Evolutionary conservation across 2,888 invertebrate genomes (phyloP).

Genomic region (Pachycephus smyrnensis): DNA sequence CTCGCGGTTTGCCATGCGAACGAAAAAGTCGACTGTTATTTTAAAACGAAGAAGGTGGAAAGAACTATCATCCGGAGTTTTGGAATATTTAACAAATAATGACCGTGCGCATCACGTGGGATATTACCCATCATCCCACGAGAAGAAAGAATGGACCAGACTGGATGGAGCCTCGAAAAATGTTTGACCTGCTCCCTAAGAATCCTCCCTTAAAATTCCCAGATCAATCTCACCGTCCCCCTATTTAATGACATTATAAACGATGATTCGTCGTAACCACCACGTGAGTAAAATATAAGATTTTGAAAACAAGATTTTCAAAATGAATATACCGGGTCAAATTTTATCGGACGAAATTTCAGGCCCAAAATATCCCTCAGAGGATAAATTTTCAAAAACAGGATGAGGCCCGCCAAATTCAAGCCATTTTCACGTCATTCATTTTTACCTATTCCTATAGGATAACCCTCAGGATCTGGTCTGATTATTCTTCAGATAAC

Average conservation of each 20-base stretch:
- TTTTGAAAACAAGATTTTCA: neutral
- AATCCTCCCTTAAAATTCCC: neutral
- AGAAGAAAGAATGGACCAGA: neutral
- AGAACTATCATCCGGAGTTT: constrained; percentile 40
- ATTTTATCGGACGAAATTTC: no score
- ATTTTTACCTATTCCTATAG: constrained; percentile 6
- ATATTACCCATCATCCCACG: neutral
- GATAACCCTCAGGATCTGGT: neutral
- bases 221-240: neutral
- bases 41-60: constrained; percentile 30
- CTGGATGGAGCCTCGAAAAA: neutral
- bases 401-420: constrained; percentile 41
- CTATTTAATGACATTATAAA: neutral
- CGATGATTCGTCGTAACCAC: neutral
- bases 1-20: constrained; percentile 1
- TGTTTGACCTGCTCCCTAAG: neutral
- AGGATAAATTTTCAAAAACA: constrained; percentile 29
- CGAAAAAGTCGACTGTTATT: constrained; percentile 47
- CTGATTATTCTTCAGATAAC: neutral
- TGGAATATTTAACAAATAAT: constrained; percentile 54
- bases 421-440: constrained; percentile 47
- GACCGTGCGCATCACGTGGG: constrained; percentile 30
- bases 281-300: no score
- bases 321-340: neutral
- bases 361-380: neutral